These are phyloP conservation scores for Malurus melanocephalus DNA, from an alignment of 2,113 vertebrate species.

Conservation along the genomic window DNA sequence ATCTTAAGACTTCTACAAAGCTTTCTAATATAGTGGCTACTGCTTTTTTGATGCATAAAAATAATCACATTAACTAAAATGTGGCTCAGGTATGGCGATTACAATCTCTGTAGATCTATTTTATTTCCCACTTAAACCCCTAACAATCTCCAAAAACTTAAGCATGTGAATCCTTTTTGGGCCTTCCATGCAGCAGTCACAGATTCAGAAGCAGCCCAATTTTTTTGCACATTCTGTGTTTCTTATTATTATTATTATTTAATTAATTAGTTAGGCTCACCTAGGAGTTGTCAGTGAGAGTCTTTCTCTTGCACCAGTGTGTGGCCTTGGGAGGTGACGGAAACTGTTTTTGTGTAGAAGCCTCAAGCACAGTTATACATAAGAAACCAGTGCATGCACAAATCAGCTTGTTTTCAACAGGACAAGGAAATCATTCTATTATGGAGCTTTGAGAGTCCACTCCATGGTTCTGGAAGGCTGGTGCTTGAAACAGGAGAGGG, in stretches of 20 bases:
- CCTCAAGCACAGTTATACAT: neutral
- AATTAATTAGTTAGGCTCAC: neutral
- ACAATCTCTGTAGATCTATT: neutral
- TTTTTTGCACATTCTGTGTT: neutral
- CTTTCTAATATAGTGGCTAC: neutral
- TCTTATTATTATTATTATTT: neutral
- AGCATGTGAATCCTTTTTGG: neutral
- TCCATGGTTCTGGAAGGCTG: neutral
- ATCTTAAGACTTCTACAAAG: neutral
- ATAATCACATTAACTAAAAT: neutral
- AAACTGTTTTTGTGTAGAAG: neutral
- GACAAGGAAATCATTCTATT: neutral
- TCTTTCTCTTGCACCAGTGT: neutral
- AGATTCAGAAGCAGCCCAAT: neutral
- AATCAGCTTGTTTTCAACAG: neutral
- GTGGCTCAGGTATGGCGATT: neutral
- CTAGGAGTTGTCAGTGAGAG: neutral
- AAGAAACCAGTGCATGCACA: neutral
- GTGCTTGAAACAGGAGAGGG: neutral
- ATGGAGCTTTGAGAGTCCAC: neutral
- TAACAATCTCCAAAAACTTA: neutral
- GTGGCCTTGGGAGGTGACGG: accelerated
- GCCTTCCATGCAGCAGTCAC: neutral
- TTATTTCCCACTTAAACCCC: neutral
- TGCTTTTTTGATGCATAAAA: neutral